Conservation (phyloP, 2,113 vertebrate species). For the Rostratula benghalensis region DNA sequence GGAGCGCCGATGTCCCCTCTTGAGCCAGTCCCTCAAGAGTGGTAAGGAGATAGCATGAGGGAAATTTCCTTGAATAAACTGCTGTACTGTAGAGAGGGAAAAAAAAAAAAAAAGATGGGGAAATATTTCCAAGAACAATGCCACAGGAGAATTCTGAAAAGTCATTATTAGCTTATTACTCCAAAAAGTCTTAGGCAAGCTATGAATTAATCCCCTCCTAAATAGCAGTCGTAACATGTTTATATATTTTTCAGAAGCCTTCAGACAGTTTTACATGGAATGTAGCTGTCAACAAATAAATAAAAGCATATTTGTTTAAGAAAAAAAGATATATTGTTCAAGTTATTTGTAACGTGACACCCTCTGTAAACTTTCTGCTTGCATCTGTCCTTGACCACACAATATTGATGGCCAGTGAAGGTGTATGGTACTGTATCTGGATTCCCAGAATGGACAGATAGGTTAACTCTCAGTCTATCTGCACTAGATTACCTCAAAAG, state of each 20-base stretch:
- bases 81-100: neutral
- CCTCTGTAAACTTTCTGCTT: neutral
- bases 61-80: neutral
- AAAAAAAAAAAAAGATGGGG: neutral
- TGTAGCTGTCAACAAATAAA: neutral
- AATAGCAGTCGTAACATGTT: neutral
- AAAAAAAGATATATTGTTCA: neutral
- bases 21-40: neutral
- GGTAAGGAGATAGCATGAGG: accelerated
- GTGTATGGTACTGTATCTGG: neutral
- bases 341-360: neutral
- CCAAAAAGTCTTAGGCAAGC: neutral
- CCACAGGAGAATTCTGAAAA: neutral
- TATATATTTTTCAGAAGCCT: neutral
- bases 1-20: accelerated
- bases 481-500: neutral
- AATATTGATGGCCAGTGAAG: neutral
- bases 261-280: neutral
- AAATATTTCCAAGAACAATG: slow-evolving; percentile 21
- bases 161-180: neutral
- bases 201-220: neutral
- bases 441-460: neutral
- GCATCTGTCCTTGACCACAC: neutral
- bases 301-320: neutral
- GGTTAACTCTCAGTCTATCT: neutral